These are phyloP conservation scores for Craniophora ligustri DNA, from an alignment of 2,888 invertebrate genomes.

Conservation along the genomic window DNA sequence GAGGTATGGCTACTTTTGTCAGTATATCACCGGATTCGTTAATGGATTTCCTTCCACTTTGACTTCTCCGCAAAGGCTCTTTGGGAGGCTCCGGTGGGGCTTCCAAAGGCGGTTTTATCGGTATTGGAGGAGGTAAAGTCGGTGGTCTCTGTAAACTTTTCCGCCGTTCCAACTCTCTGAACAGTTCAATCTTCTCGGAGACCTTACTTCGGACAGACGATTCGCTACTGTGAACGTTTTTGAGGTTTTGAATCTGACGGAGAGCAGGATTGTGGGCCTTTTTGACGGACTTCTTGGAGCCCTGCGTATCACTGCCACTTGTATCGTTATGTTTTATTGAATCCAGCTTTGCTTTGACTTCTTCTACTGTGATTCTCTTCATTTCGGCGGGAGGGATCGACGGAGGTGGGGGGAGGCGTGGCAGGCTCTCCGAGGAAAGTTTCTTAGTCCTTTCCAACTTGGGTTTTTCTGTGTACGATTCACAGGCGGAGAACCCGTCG, in stretches of 20 bases:
- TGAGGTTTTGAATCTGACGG: constrained; percentile 55
- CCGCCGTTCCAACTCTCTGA: constrained; percentile 82
- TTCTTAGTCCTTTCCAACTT: constrained; percentile 88
- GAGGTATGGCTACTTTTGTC: constrained; percentile 95
- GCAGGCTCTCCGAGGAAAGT: constrained; percentile 86
- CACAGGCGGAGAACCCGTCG: constrained; percentile 83
- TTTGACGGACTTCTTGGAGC: constrained; percentile 82
- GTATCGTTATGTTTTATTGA: constrained; percentile 81
- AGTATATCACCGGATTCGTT: constrained; percentile 93
- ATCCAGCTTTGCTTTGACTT: constrained; percentile 89
- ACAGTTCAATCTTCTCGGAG: constrained; percentile 86
- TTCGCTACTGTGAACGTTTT: constrained; percentile 74
- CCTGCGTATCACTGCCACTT: constrained; percentile 86
- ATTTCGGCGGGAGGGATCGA: constrained; percentile 74
- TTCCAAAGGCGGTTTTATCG: constrained; percentile 74
- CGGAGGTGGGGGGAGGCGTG: constrained; percentile 81
- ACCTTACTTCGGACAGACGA: constrained; percentile 84
- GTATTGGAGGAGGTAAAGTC: constrained; percentile 83
- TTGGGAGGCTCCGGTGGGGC: constrained; percentile 68
- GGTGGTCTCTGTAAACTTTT: constrained; percentile 84
- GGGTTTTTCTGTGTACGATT: constrained; percentile 83
- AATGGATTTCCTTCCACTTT: constrained; percentile 82
- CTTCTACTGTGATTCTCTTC: constrained; percentile 84
- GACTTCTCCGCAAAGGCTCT: constrained; percentile 81
- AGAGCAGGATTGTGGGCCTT: constrained; percentile 62